Base-by-base conservation (phyloP, 2,888 invertebrate genomes). In the Fragum sueziense region DNA sequence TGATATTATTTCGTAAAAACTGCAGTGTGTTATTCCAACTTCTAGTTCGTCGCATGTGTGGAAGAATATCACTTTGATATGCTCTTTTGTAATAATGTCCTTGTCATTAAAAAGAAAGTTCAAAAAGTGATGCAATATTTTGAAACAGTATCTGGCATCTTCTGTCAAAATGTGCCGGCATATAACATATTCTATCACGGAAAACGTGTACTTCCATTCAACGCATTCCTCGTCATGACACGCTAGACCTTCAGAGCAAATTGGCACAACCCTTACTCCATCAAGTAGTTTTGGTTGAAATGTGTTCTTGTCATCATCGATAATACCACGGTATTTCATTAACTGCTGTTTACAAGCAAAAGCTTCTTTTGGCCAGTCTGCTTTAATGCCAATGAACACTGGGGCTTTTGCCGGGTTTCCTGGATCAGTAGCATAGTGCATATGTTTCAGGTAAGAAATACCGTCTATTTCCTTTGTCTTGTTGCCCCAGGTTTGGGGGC, bases 201-300 rank as follows among this genome's bases (percentile, higher is more conserved):
- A 20, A 54, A 71, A 71, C 22, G 61, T 34, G 52, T 67, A 74
- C 27, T 68, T 57, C 74, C 74, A 74, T 27, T 74, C 74, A 6
- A 65, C 29, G n/a, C 69, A 69, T 20, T 69, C 69, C 1, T 47
- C 17, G 14, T 62, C 51, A 2, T 22, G 27, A 27, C 47, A 41
- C 2, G 20, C 27, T 1, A 14, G 1, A 22, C 25, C 27, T 2
- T 29, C 22, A 51, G 57, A 47, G 33, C 65, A 34, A 17, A 47
- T 17, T 6, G 74, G 68, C 29, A 74, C 57, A 33, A 69, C 68
- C 37, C 61, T 25, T 11, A 74, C 68, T 7, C 74, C 74, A n/a
- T 68, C 47, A 3, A 59, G 20, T 14, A 69, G 29, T 11, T 59
- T 68, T 14, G 34, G 29, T 61, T 6, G 22, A 22, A 67, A 25